phyloP scores from a whole-genome alignment of 2,113 vertebrate genomes.

The Daphoenositta chrysoptera region DNA sequence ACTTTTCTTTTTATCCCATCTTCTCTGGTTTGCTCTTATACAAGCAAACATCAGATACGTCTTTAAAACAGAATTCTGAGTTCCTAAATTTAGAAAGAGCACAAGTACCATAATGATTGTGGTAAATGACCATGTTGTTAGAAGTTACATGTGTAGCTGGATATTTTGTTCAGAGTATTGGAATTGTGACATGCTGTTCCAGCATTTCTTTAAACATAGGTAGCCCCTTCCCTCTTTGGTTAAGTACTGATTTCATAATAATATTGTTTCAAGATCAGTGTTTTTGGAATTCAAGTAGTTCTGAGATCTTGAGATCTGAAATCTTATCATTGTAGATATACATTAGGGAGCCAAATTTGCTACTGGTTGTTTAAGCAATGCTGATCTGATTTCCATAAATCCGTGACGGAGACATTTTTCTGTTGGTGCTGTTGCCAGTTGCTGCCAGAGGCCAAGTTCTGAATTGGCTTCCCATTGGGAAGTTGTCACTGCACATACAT shows the following conservation, averaged over 20 bases:
- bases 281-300: background rate
- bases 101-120: background rate
- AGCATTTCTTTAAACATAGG: background rate
- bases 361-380: background rate
- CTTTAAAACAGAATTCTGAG: background rate
- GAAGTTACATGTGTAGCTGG: background rate
- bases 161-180: background rate
- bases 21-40: background rate
- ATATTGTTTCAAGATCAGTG: background rate
- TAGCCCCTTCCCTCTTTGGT: background rate
- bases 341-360: background rate
- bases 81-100: background rate
- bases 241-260: background rate
- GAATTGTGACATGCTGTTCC: background rate
- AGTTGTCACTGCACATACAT: background rate
- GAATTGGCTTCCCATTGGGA: background rate
- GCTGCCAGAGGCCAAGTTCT: background rate
- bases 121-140: background rate
- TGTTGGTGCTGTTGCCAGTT: background rate
- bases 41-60: background rate
- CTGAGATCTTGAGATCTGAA: background rate
- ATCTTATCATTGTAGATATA: background rate
- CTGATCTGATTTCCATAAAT: background rate
- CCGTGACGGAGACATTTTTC: background rate
- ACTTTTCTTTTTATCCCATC: background rate